Percentiles rank a stretch among this genome's conserved stretches.
phyloP scores from a whole-genome alignment of 2,797 vertebrate genomes.

The Synaphobranchus kaupii region DNA sequence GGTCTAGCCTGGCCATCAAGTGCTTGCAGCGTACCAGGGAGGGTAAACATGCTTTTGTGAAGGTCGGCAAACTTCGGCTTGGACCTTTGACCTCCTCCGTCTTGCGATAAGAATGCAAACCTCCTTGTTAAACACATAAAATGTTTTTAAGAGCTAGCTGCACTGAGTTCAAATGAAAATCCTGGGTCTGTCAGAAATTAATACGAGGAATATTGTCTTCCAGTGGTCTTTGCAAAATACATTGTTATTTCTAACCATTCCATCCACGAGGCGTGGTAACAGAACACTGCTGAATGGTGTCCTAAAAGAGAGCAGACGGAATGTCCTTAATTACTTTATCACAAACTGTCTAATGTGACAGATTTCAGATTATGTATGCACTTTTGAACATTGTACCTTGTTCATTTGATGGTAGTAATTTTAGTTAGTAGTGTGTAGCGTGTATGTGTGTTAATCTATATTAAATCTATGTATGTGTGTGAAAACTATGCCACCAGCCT shows the following conservation, averaged over 20 bases:
- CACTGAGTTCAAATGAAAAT: neutral
- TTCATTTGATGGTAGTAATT: neutral
- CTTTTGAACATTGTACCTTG: neutral
- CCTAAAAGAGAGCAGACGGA: neutral
- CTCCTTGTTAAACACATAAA: slow-evolving; percentile 33
- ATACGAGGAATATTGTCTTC: neutral
- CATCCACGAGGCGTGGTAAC: neutral
- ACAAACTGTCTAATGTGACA: neutral
- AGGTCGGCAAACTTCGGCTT: neutral
- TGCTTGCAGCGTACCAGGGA: neutral
- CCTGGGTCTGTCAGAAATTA: neutral
- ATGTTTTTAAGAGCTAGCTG: neutral
- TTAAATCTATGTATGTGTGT: neutral
- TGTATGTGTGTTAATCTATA: neutral
- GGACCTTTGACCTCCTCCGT: slow-evolving; percentile 18
- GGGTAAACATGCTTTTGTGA: slow-evolving; percentile 26
- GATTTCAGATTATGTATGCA: neutral
- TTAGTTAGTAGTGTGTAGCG: neutral
- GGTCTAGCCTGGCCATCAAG: neutral
- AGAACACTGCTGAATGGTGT: neutral
- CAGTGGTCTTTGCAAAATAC: neutral
- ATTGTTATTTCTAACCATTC: neutral
- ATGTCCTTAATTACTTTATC: neutral
- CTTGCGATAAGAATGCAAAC: slow-evolving; percentile 34
- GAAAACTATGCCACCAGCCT: neutral